phyloP scores from a whole-genome alignment of 2,797 vertebrate species.

The Aldrovandia affinis region DNA sequence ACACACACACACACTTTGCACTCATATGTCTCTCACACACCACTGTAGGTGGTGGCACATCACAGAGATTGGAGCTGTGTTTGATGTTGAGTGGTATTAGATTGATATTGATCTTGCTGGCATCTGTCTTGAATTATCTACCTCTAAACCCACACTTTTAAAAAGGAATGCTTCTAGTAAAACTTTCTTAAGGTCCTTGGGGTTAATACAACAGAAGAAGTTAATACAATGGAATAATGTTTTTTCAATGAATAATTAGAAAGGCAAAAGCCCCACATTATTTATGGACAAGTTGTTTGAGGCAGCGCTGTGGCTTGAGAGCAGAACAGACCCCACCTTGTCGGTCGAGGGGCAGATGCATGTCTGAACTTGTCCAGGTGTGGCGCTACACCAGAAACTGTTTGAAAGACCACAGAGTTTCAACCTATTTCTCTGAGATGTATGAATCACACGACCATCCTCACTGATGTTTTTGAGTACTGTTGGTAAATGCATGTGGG shows the following conservation, averaged over 20 bases:
- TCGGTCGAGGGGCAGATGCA: neutral
- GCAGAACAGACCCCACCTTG: neutral
- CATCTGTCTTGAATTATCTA: conserved; percentile 54
- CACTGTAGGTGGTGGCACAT: conserved; percentile 34
- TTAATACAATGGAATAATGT: conserved; percentile 48
- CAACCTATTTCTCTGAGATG: neutral
- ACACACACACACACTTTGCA: neutral
- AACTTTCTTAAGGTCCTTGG: conserved; percentile 32
- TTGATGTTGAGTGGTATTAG: conserved; percentile 43
- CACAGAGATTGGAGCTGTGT: conserved; percentile 25
- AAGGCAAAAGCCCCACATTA: neutral
- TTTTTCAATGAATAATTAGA: conserved; percentile 34
- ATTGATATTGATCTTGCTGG: conserved; percentile 38
- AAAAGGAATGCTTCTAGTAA: conserved; percentile 42
- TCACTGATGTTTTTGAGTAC: neutral
- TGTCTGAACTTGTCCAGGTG: neutral
- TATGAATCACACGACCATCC: neutral
- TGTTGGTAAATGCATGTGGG: neutral
- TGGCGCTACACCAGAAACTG: neutral
- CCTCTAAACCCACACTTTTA: conserved; percentile 38
- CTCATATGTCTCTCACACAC: conserved; percentile 20
- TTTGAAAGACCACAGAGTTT: neutral
- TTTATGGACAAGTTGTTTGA: neutral
- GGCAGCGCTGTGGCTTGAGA: neutral
- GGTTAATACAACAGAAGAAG: conserved; percentile 29